Evolutionary conservation across 2,888 invertebrate genomes (phyloP).

Genomic region (Escarpia spicata): DNA sequence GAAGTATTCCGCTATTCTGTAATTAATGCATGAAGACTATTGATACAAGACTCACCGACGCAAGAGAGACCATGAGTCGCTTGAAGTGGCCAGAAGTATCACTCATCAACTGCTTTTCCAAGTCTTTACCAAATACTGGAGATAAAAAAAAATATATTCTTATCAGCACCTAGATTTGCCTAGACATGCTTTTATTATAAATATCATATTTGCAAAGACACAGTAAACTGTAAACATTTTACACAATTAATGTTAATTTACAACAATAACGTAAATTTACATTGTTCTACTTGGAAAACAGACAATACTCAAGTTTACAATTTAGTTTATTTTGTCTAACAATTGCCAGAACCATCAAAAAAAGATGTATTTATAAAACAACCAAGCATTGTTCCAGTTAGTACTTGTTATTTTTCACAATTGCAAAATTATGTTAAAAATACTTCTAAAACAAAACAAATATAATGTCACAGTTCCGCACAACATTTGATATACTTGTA

Average conservation of each 20-base stretch:
- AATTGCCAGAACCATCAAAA: too few species aligned
- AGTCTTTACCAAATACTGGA: slow-evolving; percentile 76
- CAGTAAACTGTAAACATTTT: not conserved
- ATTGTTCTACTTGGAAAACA: not conserved
- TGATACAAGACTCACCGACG: slow-evolving; percentile 32
- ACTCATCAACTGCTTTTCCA: slow-evolving; percentile 83
- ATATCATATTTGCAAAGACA: not conserved
- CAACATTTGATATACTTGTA: slow-evolving; percentile 26
- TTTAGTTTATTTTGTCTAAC: not conserved
- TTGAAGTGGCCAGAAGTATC: slow-evolving; percentile 95
- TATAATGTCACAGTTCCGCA: not conserved
- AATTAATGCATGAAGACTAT: not conserved
- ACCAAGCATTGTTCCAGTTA: too few species aligned
- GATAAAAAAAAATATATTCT: not conserved
- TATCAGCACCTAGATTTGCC: not conserved
- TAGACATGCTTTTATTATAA: slow-evolving; percentile 56
- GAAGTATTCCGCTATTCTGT: too few species aligned
- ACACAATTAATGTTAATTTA: not conserved
- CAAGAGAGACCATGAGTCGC: slow-evolving; percentile 81
- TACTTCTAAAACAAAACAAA: not conserved
- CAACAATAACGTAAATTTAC: slow-evolving; percentile 21
- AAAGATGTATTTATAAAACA: too few species aligned
- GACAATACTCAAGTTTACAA: not conserved
- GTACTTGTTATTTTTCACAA: not conserved
- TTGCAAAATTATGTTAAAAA: not conserved